Conservation (phyloP, 2,888 invertebrate genomes). For the Arge pagana region DNA sequence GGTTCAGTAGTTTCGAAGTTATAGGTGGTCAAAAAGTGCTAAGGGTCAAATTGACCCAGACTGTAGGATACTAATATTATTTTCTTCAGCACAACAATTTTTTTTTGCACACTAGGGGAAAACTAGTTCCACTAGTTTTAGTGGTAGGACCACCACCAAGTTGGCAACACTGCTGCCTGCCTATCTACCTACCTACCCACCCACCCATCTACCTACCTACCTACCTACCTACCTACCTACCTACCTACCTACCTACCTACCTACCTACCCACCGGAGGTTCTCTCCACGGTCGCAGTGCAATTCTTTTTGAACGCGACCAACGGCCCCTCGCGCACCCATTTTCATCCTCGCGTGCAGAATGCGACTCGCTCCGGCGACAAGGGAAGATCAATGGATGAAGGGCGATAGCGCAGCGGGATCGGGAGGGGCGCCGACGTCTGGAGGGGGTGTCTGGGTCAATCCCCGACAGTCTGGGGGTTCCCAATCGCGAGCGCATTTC, state of each 20-base stretch:
- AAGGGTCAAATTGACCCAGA: too few species aligned
- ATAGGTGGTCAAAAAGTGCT: too few species aligned
- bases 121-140: too few species aligned
- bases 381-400: constrained; percentile 17
- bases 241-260: neutral
- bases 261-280: neutral
- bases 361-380: neutral
- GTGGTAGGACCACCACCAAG: too few species aligned
- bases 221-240: neutral
- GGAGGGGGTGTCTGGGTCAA: constrained; percentile 59
- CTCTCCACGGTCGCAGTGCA: constrained; percentile 1
- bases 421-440: constrained; percentile 47
- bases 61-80: too few species aligned
- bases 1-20: too few species aligned
- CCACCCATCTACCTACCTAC: neutral
- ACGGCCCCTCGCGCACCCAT: constrained; percentile 3
- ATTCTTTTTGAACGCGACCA: constrained; percentile 12
- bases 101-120: too few species aligned
- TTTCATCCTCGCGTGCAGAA: constrained; percentile 9
- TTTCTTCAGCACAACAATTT: too few species aligned
- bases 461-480: constrained; percentile 52
- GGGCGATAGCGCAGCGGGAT: neutral
- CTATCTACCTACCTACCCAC: too few species aligned
- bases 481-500: constrained; percentile 54
- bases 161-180: too few species aligned